Base-by-base conservation (phyloP, 1,140 invertebrate species). In the Ganaspis sp. region DNA sequence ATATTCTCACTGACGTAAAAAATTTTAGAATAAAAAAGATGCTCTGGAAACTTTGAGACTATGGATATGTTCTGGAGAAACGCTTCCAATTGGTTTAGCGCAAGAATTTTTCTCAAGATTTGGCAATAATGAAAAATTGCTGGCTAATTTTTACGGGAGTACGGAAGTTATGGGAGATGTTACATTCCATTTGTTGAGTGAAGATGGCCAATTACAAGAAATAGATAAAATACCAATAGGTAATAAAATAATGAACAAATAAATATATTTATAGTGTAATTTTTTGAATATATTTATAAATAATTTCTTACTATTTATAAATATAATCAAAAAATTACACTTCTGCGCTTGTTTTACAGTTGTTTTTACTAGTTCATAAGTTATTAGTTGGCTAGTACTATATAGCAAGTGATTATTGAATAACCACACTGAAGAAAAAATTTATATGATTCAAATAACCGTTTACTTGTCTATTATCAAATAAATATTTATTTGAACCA, bases 121-220 rank as follows among this genome's bases (percentile, higher is more conserved):
- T 75, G 84, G 90, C 4, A 88, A 92, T 72, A 90, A 92, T 2
- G 88, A 91, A 0, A 93, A 94, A 75, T 91, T 92, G 15, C 86
- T 97, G 9, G 96, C 94, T 69, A 98, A 98, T 85, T 97, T 97
- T 86, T 98, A 97, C 82, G 97, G 97, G 0, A 97, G 96, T 78
- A 97, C 97, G 0, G 97, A 98, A 89, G 94, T 96, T 11, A 96
- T 96, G 95, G 95, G 95, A 0, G 96, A 97, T 85, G 95, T 96
- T 4, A 96, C 95, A 0, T 96, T 93, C 82, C 92, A 94, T 71
- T 81, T 92, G 1, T 89, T 95, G 11, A 86, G 78, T 1, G 86
- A 85, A 9, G 17, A 74, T 23, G 88, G 91, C 1, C 94, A 97
- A 76, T 83, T 96, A 34, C 90, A 93, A 29, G 82, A 92, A 40